These are phyloP conservation scores for Harpalus rufipes DNA, from an alignment of 2,888 invertebrate species.

Conservation along the genomic window DNA sequence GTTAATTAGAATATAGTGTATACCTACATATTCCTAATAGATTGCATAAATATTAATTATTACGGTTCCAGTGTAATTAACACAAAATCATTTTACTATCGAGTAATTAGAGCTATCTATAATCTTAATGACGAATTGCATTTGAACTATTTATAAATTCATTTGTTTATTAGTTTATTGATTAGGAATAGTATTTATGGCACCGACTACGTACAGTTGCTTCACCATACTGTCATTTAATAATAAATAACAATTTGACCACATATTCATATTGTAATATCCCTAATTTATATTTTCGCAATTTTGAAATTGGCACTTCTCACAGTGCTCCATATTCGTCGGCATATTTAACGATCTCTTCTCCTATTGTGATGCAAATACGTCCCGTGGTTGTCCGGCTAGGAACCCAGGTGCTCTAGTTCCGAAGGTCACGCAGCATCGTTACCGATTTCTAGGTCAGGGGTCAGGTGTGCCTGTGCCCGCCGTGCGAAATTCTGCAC, in stretches of 20 bases:
- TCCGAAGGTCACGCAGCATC: constrained; percentile 28
- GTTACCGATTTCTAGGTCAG: constrained; percentile 32
- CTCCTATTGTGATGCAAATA: too few species aligned
- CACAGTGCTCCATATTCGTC: too few species aligned
- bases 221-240: too few species aligned
- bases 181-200: too few species aligned
- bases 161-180: constrained; percentile 38
- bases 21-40: too few species aligned
- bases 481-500: constrained; percentile 28
- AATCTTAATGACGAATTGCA: constrained; percentile 36
- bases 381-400: not conserved
- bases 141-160: constrained; percentile 41
- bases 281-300: too few species aligned
- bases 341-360: too few species aligned
- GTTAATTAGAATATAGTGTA: too few species aligned
- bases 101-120: constrained; percentile 24
- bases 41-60: constrained; percentile 23
- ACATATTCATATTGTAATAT: too few species aligned
- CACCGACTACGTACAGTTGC: too few species aligned
- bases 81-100: constrained; percentile 30
- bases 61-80: constrained; percentile 18
- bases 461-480: constrained; percentile 15
- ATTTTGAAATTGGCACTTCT: too few species aligned
- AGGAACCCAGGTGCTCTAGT: not conserved
- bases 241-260: too few species aligned